Conservation (phyloP, 2,888 invertebrate species). For the Acholoe squamosa region DNA sequence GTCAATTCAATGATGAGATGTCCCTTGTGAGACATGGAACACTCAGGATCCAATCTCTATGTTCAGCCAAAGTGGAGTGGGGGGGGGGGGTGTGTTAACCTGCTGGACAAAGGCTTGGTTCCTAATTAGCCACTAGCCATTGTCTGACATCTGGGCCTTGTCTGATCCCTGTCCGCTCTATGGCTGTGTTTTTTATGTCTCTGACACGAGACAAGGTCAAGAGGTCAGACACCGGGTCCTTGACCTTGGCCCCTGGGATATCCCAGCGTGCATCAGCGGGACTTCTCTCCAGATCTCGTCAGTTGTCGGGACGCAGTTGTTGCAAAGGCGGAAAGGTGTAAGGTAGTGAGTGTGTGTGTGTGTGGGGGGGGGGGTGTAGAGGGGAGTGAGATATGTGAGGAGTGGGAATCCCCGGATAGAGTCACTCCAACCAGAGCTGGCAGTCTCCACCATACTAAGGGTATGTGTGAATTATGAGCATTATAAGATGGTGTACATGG, state of each 20-base stretch:
- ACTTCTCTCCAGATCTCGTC: neutral
- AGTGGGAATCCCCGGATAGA: neutral
- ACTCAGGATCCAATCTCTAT: too few species aligned
- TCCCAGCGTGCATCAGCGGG: neutral
- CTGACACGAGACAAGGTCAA: constrained; percentile 14
- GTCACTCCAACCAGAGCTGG: too few species aligned
- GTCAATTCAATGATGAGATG: too few species aligned
- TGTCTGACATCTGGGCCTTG: neutral
- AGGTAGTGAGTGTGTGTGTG: too few species aligned
- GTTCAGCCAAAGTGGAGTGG: too few species aligned
- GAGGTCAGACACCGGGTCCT: constrained; percentile 19
- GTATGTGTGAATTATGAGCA: too few species aligned
- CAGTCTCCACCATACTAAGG: too few species aligned
- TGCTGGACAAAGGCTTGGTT: neutral
- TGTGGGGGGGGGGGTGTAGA: neutral
- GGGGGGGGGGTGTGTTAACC: neutral
- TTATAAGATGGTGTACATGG: too few species aligned
- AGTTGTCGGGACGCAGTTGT: neutral
- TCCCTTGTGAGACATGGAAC: too few species aligned
- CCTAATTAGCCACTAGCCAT: neutral
- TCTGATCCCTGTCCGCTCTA: neutral
- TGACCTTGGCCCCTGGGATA: constrained; percentile 16
- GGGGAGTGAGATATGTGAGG: neutral
- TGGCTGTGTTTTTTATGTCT: constrained; percentile 7
- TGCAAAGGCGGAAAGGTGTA: neutral